These are phyloP conservation scores for Chrysomela aeneicollis DNA, from an alignment of 2,888 invertebrate species.

Conservation along the genomic window DNA sequence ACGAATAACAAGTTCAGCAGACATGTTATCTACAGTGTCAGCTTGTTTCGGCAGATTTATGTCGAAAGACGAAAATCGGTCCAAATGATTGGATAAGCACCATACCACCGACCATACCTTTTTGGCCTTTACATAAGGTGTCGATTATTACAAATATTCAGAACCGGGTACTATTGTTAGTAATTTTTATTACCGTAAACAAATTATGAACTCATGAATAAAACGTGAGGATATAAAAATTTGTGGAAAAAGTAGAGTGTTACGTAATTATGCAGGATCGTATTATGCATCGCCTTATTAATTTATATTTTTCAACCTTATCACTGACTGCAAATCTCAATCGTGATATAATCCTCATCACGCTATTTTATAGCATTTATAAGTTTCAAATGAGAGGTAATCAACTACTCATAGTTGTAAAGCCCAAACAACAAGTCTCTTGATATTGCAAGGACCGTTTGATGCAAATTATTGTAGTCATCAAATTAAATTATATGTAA, in stretches of 20 bases:
- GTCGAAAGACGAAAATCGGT: conserved; percentile 19
- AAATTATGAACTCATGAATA: not conserved
- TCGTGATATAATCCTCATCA: conserved; percentile 5
- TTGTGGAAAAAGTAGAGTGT: not conserved
- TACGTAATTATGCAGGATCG: not conserved
- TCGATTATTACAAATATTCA: not conserved
- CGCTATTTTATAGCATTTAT: not conserved
- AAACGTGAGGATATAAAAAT: not conserved
- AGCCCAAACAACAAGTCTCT: not conserved
- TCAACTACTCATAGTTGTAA: not conserved
- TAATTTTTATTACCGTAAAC: conserved; percentile 1
- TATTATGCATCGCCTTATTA: not conserved
- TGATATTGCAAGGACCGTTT: too few species aligned
- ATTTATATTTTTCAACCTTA: not conserved
- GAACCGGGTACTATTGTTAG: not conserved
- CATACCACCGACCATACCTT: too few species aligned
- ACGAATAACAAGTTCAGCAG: conserved; percentile 21
- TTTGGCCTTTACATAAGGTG: not conserved
- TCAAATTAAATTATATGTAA: too few species aligned
- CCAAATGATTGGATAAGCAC: conserved; percentile 3
- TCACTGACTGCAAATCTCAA: not conserved
- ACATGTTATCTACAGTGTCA: conserved; percentile 18
- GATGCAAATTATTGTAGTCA: too few species aligned
- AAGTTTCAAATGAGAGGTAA: not conserved
- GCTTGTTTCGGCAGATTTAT: conserved; percentile 21